phyloP scores from a whole-genome alignment of 2,888 invertebrate species.

The Brachypalpus laphriformis region DNA sequence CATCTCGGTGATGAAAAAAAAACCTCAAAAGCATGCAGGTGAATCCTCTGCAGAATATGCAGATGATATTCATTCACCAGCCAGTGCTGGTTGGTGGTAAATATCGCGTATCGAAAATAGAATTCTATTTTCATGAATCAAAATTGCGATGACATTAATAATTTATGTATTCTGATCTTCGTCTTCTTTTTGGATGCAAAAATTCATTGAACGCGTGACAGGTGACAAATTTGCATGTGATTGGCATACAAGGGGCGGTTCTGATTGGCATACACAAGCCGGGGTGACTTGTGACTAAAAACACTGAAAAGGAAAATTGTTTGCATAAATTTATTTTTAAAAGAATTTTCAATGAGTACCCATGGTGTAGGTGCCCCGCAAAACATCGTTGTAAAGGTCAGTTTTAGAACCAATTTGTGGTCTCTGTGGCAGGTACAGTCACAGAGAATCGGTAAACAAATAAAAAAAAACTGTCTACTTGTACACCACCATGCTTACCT shows the following conservation, averaged over 20 bases:
- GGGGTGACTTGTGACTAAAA: neutral
- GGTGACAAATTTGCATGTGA: constrained; percentile 57
- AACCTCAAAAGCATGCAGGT: neutral
- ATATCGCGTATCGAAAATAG: constrained; percentile 41
- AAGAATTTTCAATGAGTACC: neutral
- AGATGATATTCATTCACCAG: neutral
- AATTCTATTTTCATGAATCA: constrained; percentile 66
- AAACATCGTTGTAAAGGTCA: neutral
- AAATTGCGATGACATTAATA: constrained; percentile 55
- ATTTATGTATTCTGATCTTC: constrained; percentile 7
- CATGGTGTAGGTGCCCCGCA: neutral
- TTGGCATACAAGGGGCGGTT: neutral
- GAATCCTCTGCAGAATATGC: constrained; percentile 4
- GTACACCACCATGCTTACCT: neutral
- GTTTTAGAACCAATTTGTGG: neutral
- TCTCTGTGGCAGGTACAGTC: no score
- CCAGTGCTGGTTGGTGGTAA: neutral
- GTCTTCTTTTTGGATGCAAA: constrained; percentile 20
- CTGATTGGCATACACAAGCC: neutral
- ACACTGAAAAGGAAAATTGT: neutral
- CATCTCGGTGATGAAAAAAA: neutral
- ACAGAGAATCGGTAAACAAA: neutral
- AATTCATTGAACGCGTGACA: constrained; percentile 58
- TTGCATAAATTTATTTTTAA: neutral
- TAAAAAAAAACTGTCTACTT: neutral